Conservation (phyloP, 2,797 vertebrate genomes). For the Enteromius trimaculatus region DNA sequence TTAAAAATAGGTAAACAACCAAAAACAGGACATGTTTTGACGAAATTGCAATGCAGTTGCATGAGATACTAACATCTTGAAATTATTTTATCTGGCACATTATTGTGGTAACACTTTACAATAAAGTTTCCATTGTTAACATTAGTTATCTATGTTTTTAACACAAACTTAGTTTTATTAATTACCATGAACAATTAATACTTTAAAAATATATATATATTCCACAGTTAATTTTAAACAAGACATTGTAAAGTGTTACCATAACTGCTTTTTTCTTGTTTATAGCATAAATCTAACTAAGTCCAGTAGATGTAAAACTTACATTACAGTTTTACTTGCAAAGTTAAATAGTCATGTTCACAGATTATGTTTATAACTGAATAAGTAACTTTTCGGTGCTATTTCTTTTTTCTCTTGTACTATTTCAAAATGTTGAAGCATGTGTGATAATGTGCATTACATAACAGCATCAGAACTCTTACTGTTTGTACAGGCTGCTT, state of each 20-base stretch:
- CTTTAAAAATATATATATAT: not conserved
- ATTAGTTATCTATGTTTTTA: not conserved
- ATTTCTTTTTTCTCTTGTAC: not conserved
- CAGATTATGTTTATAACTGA: not conserved
- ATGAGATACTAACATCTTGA: not conserved
- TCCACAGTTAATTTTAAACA: not conserved
- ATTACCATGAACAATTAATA: not conserved
- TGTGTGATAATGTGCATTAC: not conserved
- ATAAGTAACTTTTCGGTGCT: not conserved
- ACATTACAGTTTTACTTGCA: too few relatives aligned
- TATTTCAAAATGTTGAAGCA: not conserved
- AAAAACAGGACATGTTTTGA: not conserved
- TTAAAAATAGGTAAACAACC: not conserved
- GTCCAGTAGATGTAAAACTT: not conserved
- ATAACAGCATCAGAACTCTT: not conserved
- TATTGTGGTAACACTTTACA: not conserved
- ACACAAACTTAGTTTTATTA: not conserved
- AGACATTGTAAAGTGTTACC: not conserved
- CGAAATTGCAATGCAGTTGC: not conserved
- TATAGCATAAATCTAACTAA: not conserved
- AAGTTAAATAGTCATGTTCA: not conserved
- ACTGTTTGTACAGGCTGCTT: not conserved
- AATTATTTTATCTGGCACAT: not conserved
- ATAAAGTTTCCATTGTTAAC: not conserved
- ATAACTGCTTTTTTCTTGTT: not conserved